Base-by-base conservation (phyloP, 2,888 invertebrate genomes). In the Dromius quadrimaculatus region DNA sequence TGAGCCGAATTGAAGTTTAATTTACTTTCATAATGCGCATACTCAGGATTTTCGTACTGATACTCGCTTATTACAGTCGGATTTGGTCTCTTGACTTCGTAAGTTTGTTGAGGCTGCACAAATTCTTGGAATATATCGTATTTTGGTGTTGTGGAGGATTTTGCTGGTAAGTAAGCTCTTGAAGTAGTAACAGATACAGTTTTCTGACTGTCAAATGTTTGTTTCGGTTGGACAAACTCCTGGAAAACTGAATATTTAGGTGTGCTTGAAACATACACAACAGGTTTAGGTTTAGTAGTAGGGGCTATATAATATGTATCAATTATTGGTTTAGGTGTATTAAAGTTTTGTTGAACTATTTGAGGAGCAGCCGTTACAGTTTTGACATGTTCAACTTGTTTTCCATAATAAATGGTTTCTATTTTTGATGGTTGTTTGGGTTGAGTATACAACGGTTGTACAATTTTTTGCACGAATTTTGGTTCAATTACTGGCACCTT, bases 11-110 rank as follows among this genome's bases (percentile, higher is more conserved):
- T 57, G 9, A 41, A 57, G 17, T 70, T 70, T 8, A 70, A 36
- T 6, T 70, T 61, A 22, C 50, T 62, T 61, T 70, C 70, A 59
- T 62, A 68, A 34, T 68, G 38, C 6, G 41, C 41, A 54, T 23
- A 68, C 5, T 47, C 68, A 17, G 59, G 22, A 34, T 68, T 59
- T 28, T 59, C 59, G 11, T 68, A 70, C 17, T 70, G 34, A 36
- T 62, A 62, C 34, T 70, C 36, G n/a, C 23, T 47, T 6, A 70
- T 34, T 15, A 66, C 57, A 19, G 32, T 57, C 23, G 20, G 57
- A 20, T 8, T 13, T 9, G 41, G 8, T 32, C n/a, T n/a, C n/a
- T 32, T 32, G 32, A 32, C 8, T 32, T 32, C 41, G 11, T 9
- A 11, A 9, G 41, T 41, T 41, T 41, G 41, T 41, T 41, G 6